These are phyloP conservation scores for Ciona savignyi DNA, from an alignment of 23 tunicate species.

Conservation along the genomic window DNA sequence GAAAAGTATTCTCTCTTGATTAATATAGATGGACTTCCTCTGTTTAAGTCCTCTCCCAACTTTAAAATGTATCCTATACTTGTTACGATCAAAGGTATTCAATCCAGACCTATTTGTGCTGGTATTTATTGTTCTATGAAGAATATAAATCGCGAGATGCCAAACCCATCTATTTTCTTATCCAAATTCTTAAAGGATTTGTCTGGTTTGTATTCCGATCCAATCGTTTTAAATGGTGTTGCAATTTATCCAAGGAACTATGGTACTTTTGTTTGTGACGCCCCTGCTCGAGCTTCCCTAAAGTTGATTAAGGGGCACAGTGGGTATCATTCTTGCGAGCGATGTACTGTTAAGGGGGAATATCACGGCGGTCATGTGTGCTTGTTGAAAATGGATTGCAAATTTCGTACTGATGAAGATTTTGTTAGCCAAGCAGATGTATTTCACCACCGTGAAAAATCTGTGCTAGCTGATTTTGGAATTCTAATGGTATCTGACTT, in stretches of 20 bases:
- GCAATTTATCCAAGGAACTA: background rate
- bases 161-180: no score
- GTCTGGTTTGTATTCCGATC: no score
- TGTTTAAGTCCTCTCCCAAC: no score
- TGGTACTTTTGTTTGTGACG: slow-evolving; percentile 35
- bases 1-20: no score
- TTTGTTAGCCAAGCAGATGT: slow-evolving; percentile 15
- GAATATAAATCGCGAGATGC: no score
- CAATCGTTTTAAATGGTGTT: slow-evolving; percentile 4
- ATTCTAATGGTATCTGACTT: slow-evolving; percentile 25
- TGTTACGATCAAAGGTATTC: no score
- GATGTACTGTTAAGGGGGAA: slow-evolving; percentile 20
- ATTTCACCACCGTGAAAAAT: slow-evolving; percentile 15
- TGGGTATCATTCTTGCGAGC: slow-evolving; percentile 21
- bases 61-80: no score
- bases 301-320: slow-evolving; percentile 32
- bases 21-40: no score
- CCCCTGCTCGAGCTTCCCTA: slow-evolving; percentile 42
- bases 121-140: no score
- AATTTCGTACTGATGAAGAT: slow-evolving; percentile 16
- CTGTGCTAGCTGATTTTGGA: slow-evolving; percentile 16
- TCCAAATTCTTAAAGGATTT: no score
- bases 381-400: background rate
- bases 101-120: no score
- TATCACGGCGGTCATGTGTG: slow-evolving; percentile 22